phyloP scores from a whole-genome alignment of 2,888 invertebrate species.

The Nomada fabriciana region DNA sequence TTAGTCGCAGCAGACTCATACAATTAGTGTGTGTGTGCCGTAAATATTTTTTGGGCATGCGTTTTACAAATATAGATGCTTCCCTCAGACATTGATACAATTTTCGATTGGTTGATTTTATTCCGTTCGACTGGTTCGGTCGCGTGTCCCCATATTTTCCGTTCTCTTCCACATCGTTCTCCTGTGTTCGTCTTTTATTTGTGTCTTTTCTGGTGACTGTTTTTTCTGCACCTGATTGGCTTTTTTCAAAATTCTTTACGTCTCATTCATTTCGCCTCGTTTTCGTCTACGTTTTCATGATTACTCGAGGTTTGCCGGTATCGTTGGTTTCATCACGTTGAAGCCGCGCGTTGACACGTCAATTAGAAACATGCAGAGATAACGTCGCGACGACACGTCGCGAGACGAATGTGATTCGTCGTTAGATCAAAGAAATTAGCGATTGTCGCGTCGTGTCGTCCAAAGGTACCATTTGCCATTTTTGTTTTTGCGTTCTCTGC shows the following conservation, averaged over 20 bases:
- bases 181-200: constrained; percentile 37
- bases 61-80: constrained; percentile 82
- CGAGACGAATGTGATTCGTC: not conserved
- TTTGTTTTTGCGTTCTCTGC: constrained; percentile 33
- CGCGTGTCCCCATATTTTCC: constrained; percentile 53
- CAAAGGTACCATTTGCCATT: constrained; percentile 19
- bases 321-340: constrained; percentile 3
- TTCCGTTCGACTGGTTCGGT: constrained; percentile 4
- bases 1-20: constrained; percentile 56
- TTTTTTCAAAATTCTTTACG: constrained; percentile 81
- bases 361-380: not conserved
- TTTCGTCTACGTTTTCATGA: constrained; percentile 40
- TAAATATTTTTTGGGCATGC: constrained; percentile 83
- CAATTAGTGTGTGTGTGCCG: constrained; percentile 78
- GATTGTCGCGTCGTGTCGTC: constrained; percentile 15
- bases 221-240: constrained; percentile 74
- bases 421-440: not conserved
- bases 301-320: not conserved
- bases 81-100: constrained; percentile 73
- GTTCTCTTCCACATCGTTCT: constrained; percentile 51
- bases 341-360: constrained; percentile 4
- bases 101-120: constrained; percentile 36
- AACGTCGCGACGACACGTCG: constrained; percentile 13
- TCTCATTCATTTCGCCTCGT: constrained; percentile 44
- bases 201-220: constrained; percentile 22